phyloP scores from a whole-genome alignment of 1,140 invertebrate genomes.

The Tetramorium simillimum region DNA sequence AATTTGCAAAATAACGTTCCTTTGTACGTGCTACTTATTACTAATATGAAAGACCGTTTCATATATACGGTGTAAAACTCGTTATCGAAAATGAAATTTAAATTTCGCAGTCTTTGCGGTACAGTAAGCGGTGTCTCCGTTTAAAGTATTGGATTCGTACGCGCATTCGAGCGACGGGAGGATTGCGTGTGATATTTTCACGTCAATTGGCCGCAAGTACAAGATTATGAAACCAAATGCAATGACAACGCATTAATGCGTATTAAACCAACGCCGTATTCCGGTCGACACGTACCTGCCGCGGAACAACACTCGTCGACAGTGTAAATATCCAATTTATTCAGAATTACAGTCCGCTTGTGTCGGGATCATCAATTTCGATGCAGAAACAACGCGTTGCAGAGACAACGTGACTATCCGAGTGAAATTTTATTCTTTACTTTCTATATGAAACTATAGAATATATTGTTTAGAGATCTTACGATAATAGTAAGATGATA shows the following conservation, averaged over 20 bases:
- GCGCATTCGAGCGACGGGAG: not conserved
- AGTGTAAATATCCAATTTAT: constrained; percentile 56
- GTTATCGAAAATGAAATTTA: not conserved
- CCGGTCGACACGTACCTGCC: constrained; percentile 22
- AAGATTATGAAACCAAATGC: constrained; percentile 56
- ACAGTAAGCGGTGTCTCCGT: not conserved
- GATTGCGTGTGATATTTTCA: constrained; percentile 18
- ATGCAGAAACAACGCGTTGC: constrained; percentile 20
- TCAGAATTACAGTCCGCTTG: constrained; percentile 48
- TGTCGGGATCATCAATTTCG: constrained; percentile 28
- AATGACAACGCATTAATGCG: constrained; percentile 40
- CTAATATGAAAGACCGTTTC: not conserved
- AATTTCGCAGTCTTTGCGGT: not conserved
- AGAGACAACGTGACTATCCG: not conserved
- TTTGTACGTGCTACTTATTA: not conserved
- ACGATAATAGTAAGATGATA: not conserved
- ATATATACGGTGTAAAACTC: not conserved
- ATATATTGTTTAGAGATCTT: not conserved
- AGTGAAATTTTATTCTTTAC: not conserved
- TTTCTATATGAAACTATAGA: not conserved
- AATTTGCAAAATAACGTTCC: not conserved
- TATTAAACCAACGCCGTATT: constrained; percentile 44
- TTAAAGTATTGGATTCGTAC: constrained; percentile 48
- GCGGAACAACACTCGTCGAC: constrained; percentile 26
- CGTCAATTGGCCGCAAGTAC: constrained; percentile 17